phyloP scores from a whole-genome alignment of 2,888 invertebrate species.

The Notodonta dromedarius region DNA sequence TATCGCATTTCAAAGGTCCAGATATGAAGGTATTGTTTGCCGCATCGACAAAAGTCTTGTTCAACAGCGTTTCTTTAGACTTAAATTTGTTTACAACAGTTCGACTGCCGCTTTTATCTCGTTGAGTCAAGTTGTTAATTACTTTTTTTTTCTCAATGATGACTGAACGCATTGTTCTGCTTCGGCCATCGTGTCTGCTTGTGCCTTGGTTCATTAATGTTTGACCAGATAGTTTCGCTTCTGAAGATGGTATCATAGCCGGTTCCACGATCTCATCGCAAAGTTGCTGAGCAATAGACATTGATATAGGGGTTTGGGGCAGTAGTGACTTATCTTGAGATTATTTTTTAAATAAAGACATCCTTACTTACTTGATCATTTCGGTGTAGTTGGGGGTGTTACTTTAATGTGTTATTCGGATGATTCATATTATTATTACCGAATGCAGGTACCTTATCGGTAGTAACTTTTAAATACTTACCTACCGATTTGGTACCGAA shows the following conservation, averaged over 20 bases:
- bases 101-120: constrained; percentile 26
- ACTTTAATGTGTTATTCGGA: constrained; percentile 9
- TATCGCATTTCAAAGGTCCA: constrained; percentile 53
- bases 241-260: constrained; percentile 33
- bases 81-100: constrained; percentile 37
- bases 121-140: constrained; percentile 43
- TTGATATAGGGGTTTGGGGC: constrained; percentile 27
- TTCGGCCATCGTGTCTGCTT: constrained; percentile 29
- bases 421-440: constrained; percentile 2
- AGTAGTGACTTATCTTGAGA: not conserved
- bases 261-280: constrained; percentile 61
- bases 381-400: not conserved
- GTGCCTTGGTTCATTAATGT: constrained; percentile 14
- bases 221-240: constrained; percentile 5
- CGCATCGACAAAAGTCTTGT: constrained; percentile 44
- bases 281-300: constrained; percentile 63
- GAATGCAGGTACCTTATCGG: not conserved
- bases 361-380: constrained; percentile 9
- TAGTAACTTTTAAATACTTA: too few relatives aligned
- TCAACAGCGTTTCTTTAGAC: constrained; percentile 43
- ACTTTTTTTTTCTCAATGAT: constrained; percentile 51
- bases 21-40: constrained; percentile 55
- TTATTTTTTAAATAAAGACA: not conserved
- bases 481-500: too few relatives aligned
- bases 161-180: constrained; percentile 39